Base-by-base conservation (phyloP, 1,140 invertebrate genomes). In the Spodoptera litura region DNA sequence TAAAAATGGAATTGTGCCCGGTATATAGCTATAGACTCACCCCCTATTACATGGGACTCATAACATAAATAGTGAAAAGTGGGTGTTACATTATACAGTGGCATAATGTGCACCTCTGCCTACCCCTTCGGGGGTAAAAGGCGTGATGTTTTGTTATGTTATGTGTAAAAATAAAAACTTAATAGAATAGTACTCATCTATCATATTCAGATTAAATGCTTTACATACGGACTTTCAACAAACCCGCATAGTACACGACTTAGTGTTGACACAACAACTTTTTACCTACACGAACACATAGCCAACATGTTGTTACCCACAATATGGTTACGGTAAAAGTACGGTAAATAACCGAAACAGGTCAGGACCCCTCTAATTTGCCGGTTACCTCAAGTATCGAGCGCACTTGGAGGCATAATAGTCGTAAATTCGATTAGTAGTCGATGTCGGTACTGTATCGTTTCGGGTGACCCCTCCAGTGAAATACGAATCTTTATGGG, bases 361-460 rank as follows among this genome's bases (percentile, higher is more conserved):
- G 62, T 49, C 62, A 20, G 10, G 13, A 35, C 11, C 15, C 9
- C 49, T 15, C 66, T 70, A 70, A 70, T 70, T 70, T 52, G 49
- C 44, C 49, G 49, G 12, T 68, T 27, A 12, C 25, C 66, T 53
- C 4, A 70, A 70, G 51, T 53, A 13, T 20, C 8, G 31, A 20
- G 25, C 20, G 31, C 27, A 73, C 51, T 25, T n/a, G 70, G n/a
- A 35, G 35, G 38, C 56, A 13, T 51, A 51, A 58, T 58, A 56
- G 51, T 13, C 38, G 56, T 25, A 52, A 13, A 52, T 74, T 74
- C 71, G 71, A 74, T 74, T 74, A 74, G 71, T 27, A n/a, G 35
- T 58, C 70, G 70, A 72, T 74, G 61, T 11, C 12, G 66, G 13
- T 52, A 52, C 35, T 52, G 66, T 31, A 53, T 64, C 49, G 49